Base-by-base conservation (phyloP, 2,113 vertebrate species). In the Xiphophorus maculatus region DNA sequence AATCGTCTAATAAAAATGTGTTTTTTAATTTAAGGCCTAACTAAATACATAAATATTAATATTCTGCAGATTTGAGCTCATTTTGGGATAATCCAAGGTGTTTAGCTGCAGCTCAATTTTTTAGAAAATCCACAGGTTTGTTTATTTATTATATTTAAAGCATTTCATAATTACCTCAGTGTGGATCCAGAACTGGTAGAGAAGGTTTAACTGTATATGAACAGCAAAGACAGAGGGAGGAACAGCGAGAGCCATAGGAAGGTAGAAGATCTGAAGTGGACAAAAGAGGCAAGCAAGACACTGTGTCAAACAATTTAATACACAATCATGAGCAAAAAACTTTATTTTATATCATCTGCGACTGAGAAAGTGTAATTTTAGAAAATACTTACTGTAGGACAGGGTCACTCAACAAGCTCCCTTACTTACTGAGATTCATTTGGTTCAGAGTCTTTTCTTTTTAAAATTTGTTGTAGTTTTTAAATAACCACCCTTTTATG, bases 161-260 rank as follows among this genome's bases (percentile, higher is more conserved):
- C 42, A 44, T 4, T 14, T 1, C 1, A n/a, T 40, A 33, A 54
- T 95, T 94, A 99, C 98, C 96, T 98, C 96, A 14, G 96, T 98
- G 89, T 98, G 97, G 85, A 99, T 97, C 97, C 97, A 99, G 92
- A 99, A 97, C 81, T 98, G 98, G 89, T 97, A 99, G 63, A 99
- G 95, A 0, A 98, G 92, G 88, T 97, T 99, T 76, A 99, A 95
- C 77, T 99, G 97, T 22, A 96, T 86, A 92, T 99, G 98, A 82
- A 98, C 96, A 25, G 95, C 95, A 62, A 96, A 98, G 48, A 96
- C 84, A 0, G 97, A 95, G 2, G 96, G 96, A 37, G 96, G 96
- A n/a, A 97, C 91, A 54, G 94, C 92, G 69, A 99, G 90, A 17
- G 97, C 96, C 95, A 99, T 48, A 0, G 97, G 97, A 74, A 95